Conservation (phyloP, 2,888 invertebrate species). For the Malthinus flaveolus region DNA sequence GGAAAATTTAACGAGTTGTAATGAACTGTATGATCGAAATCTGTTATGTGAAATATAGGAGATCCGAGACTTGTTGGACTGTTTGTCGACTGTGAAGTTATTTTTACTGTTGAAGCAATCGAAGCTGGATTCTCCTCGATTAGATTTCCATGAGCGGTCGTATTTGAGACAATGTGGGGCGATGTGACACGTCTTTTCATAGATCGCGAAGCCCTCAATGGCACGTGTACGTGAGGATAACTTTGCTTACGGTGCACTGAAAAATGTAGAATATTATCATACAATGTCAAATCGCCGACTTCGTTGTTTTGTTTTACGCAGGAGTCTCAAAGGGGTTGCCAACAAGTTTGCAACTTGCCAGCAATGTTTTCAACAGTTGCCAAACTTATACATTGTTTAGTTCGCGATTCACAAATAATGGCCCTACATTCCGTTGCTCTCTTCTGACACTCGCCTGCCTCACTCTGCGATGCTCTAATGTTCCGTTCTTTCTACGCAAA, state of each 20-base stretch:
- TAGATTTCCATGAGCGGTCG: conserved; percentile 29
- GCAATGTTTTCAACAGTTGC: no score
- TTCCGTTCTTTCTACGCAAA: no score
- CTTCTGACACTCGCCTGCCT: no score
- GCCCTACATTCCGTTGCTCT: no score
- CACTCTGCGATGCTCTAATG: no score
- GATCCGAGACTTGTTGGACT: conserved; percentile 34
- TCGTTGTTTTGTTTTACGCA: neutral
- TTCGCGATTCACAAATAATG: no score
- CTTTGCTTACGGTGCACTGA: conserved; percentile 66
- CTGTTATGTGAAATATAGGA: conserved; percentile 36
- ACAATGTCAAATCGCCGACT: neutral
- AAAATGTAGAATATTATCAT: neutral
- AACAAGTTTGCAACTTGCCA: no score
- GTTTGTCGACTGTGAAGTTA: conserved; percentile 22
- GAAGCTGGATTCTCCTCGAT: conserved; percentile 41
- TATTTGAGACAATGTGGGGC: conserved; percentile 35
- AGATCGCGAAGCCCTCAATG: conserved; percentile 63
- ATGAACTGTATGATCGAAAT: conserved; percentile 37
- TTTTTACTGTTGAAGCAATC: conserved; percentile 30
- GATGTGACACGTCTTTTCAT: conserved; percentile 55
- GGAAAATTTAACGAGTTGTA: conserved; percentile 34
- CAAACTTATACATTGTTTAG: no score
- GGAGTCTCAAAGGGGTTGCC: no score
- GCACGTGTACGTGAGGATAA: conserved; percentile 66